phyloP scores from a whole-genome alignment of 1,140 invertebrate species.

The Vanessa atalanta region DNA sequence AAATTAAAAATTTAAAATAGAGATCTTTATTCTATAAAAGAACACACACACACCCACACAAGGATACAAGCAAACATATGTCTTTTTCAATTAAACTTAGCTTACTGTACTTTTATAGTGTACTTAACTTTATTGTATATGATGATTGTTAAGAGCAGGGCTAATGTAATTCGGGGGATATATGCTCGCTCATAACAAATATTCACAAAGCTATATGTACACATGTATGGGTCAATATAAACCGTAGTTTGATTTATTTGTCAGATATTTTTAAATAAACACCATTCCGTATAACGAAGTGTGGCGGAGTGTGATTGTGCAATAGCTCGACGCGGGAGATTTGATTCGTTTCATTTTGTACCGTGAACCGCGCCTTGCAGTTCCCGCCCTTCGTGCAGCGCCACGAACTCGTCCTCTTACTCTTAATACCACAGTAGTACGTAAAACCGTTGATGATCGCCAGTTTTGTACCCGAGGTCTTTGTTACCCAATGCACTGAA shows the following conservation, averaged over 20 bases:
- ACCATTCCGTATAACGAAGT: constrained; percentile 26
- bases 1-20: too few relatives aligned
- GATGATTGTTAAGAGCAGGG: too few relatives aligned
- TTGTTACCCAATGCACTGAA: constrained; percentile 28
- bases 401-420: constrained; percentile 28
- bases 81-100: too few relatives aligned
- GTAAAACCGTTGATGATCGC: constrained; percentile 40
- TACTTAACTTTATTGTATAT: too few relatives aligned
- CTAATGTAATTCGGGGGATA: too few relatives aligned
- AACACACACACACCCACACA: too few relatives aligned
- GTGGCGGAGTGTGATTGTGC: constrained; percentile 35
- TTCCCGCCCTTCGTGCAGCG: constrained; percentile 32
- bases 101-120: too few relatives aligned
- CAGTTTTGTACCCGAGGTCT: constrained; percentile 26
- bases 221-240: neutral
- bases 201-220: too few relatives aligned
- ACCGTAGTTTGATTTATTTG: neutral
- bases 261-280: constrained; percentile 25
- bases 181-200: too few relatives aligned
- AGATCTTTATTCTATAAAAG: too few relatives aligned
- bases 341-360: constrained; percentile 13
- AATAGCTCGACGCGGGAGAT: constrained; percentile 23
- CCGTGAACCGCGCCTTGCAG: constrained; percentile 38
- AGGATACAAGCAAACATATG: too few relatives aligned
- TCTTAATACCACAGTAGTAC: constrained; percentile 35